Percentiles rank a stretch among this genome's conserved stretches.
Evolutionary conservation across 2,888 invertebrate genomes (phyloP).

Genomic region (Mythimna pallens): DNA sequence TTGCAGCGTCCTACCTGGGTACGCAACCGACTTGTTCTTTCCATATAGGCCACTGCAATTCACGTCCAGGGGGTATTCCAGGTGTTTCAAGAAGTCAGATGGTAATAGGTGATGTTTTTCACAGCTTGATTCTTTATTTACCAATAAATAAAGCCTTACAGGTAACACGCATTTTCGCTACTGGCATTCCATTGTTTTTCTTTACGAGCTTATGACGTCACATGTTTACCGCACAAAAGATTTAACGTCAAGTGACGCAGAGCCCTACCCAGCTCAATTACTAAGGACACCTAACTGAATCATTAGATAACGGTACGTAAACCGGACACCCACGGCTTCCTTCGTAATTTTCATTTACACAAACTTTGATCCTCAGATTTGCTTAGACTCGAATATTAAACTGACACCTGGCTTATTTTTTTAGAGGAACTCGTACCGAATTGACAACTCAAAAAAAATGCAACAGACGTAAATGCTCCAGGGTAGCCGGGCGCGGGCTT

Average conservation of each 20-base stretch:
- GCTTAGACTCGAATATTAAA: neutral
- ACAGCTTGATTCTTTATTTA: neutral
- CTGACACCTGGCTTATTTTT: too few relatives aligned
- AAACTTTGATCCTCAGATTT: constrained; percentile 4
- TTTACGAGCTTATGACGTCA: constrained; percentile 47
- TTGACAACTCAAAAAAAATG: too few relatives aligned
- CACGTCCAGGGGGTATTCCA: too few relatives aligned
- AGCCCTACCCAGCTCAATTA: constrained; percentile 54
- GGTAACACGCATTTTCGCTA: neutral
- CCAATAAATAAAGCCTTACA: neutral
- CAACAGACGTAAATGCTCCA: too few relatives aligned
- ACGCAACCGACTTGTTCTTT: too few relatives aligned
- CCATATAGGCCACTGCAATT: too few relatives aligned
- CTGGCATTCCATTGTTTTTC: constrained; percentile 1
- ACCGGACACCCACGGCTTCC: neutral
- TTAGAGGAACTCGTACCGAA: too few relatives aligned
- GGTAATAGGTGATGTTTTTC: neutral
- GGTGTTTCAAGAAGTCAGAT: too few relatives aligned
- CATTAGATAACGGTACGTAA: constrained; percentile 24
- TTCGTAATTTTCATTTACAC: neutral
- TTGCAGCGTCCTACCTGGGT: too few relatives aligned
- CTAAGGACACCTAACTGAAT: constrained; percentile 43
- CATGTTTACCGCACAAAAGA: constrained; percentile 45
- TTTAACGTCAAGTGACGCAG: constrained; percentile 57
- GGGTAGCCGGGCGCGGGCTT: too few relatives aligned